Conservation (phyloP, 2,797 vertebrate genomes). For the Rhincodon typus region DNA sequence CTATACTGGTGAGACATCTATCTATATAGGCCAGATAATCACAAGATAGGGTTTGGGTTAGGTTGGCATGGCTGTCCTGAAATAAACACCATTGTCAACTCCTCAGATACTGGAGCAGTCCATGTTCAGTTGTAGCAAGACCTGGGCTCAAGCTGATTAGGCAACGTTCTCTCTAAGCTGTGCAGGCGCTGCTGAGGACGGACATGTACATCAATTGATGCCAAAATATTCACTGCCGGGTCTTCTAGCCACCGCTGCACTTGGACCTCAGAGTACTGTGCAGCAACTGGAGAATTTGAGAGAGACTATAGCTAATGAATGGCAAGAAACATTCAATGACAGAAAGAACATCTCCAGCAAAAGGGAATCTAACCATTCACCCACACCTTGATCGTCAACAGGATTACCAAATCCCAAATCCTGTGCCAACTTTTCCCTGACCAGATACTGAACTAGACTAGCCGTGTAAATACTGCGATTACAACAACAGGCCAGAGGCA, state of each 20-base stretch:
- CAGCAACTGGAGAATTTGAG: no score
- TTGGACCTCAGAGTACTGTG: no score
- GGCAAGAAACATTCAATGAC: no score
- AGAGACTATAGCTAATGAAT: no score
- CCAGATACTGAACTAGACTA: background rate
- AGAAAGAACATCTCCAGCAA: background rate
- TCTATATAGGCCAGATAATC: background rate
- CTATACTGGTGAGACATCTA: background rate
- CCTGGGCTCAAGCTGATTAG: no score
- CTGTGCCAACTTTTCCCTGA: background rate
- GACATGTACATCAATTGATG: no score
- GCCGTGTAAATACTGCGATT: background rate
- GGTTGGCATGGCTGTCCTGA: no score
- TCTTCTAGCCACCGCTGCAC: no score
- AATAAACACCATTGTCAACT: background rate
- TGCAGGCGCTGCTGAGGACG: no score
- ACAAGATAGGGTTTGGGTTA: no score
- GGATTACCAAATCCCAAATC: background rate
- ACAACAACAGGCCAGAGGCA: background rate
- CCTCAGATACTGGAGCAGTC: background rate
- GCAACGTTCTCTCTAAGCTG: no score
- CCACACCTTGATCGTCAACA: background rate
- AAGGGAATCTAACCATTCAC: background rate
- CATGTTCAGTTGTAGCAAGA: background rate
- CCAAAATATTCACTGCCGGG: no score